A percentile compares a stretch with the other conserved stretches of the same genome.
Evolutionary conservation across 2,113 vertebrate species (phyloP).

Genomic region (Nycticebus coucang): DNA sequence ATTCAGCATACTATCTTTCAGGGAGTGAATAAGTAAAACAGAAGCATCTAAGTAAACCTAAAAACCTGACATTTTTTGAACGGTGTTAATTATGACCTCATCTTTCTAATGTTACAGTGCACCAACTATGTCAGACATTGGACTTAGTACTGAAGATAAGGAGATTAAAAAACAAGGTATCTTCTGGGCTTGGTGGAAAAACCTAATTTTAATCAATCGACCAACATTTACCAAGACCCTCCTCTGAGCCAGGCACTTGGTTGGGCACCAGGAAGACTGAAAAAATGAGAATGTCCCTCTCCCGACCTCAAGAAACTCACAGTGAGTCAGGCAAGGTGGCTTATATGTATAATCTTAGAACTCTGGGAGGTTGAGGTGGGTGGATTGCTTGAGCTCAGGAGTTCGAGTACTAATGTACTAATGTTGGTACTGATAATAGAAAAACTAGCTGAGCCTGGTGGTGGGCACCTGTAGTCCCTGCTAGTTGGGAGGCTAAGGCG

Average conservation of each 20-base stretch:
- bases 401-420: no score
- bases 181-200: background rate
- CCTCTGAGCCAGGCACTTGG: background rate
- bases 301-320: background rate
- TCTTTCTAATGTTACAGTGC: background rate
- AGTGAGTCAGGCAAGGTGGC: no score
- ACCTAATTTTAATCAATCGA: background rate
- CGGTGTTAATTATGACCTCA: background rate
- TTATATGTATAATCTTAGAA: no score
- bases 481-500: no score
- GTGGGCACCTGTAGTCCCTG: no score
- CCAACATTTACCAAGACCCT: background rate
- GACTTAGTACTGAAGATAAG: slow-evolving; percentile 10
- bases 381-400: no score
- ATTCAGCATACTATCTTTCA: background rate
- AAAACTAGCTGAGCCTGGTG: no score
- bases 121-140: background rate
- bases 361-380: no score
- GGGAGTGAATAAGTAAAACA: slow-evolving; percentile 15
- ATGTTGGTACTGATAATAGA: no score
- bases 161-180: background rate
- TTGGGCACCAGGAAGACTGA: background rate
- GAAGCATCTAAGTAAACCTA: background rate
- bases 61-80: background rate
- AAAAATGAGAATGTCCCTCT: background rate